These are phyloP conservation scores for Dryoscopus gambensis DNA, from an alignment of 2,113 vertebrate genomes.

Conservation along the genomic window DNA sequence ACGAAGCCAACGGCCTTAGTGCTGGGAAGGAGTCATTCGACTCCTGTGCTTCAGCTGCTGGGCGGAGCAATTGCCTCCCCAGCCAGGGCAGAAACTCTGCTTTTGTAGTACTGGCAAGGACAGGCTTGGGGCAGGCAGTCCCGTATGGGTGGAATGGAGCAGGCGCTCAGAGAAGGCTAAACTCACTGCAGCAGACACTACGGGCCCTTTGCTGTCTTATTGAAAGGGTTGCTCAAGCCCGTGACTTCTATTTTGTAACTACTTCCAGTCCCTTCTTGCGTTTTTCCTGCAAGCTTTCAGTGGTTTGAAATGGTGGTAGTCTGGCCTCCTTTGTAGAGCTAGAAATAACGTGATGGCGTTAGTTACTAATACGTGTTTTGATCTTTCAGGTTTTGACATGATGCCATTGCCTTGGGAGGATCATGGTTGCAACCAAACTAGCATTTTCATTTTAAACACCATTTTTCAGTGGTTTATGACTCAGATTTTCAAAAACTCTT, in stretches of 20 bases:
- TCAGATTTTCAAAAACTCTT: constrained; percentile 8
- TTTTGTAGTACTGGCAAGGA: fast-evolving
- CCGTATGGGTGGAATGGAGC: fast-evolving
- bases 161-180: fast-evolving
- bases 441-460: background rate
- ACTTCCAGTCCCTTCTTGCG: background rate
- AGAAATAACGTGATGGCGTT: fast-evolving
- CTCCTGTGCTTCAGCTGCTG: background rate
- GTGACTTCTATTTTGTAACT: background rate
- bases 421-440: background rate
- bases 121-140: background rate
- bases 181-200: too few relatives aligned
- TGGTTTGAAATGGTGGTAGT: background rate
- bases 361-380: fast-evolving
- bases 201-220: background rate
- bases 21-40: fast-evolving
- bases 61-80: background rate
- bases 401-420: background rate
- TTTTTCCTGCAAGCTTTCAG: background rate
- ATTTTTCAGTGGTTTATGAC: constrained; percentile 15
- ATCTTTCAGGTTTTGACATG: background rate
- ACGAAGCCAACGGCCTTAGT: fast-evolving
- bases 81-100: fast-evolving
- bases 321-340: background rate
- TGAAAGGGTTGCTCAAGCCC: background rate